Evolutionary conservation across 2,797 vertebrate genomes (phyloP), one percentile per base, ranked within the genome.

Genomic region (Pangasius sanitwongsei): DNA sequence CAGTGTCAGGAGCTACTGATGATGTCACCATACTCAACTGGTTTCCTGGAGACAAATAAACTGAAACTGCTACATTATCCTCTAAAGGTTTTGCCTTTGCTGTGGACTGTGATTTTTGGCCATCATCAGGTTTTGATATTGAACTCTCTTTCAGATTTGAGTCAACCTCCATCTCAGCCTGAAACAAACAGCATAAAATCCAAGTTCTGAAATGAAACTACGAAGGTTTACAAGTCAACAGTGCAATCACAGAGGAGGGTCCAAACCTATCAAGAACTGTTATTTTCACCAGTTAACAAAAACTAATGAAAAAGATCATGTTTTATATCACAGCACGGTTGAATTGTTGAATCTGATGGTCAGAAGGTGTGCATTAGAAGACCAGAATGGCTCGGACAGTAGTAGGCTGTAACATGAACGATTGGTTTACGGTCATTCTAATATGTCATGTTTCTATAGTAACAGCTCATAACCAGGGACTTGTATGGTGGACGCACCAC

Each of bases 161-260:
- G 1, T 55, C 74, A 23, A 37, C 31, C 3, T 86, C 67, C 28
- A 61, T 50, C 18, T 75, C 67, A 72, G 23, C 18, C 90, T 89
- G 88, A 61, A 90, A 87, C 37, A 53, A 74, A 72, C 0, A 69
- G 25, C 1, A 85, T 8, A 85, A 44, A 28, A 84, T n/a, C 6
- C 41, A 67, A 12, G 9, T 12, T 53, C 28, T 23, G 44, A 53
- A 83, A 83, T 83, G 3, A 48, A 83, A 50, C 28, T 53, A 23
- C 23, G 8, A 23, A 53, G 41, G 44, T 83, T 48, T 59, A 37
- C 4, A 81, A 25, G 28, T 81, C 31, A 55, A 31, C 15, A 31
- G 16, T 59, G n/a, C 53, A 53, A 37, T 41, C 2, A 59, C 37
- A 59, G 4, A 77, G 15, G 6, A 50, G 25, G 74, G 44, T n/a